Percentiles rank a stretch among this genome's conserved stretches.
These are phyloP conservation scores for Glyphotaelius pellucidus DNA, from an alignment of 2,888 invertebrate genomes.

Conservation along the genomic window DNA sequence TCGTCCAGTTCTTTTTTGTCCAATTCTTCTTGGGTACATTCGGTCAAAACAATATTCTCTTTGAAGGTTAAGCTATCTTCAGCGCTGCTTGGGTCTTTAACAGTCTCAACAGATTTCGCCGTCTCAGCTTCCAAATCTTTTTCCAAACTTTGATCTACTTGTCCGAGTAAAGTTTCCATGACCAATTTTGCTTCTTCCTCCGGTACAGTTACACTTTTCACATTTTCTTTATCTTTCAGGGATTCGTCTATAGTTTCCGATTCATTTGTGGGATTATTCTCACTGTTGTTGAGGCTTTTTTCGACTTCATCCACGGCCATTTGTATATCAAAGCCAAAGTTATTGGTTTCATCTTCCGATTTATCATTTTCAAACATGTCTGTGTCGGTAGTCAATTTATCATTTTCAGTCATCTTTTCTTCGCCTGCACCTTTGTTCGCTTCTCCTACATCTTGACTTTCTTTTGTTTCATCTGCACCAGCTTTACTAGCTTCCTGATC, in stretches of 20 bases:
- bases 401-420: conserved; percentile 24
- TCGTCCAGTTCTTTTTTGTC: neutral
- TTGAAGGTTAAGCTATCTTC: conserved; percentile 19
- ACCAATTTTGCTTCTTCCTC: neutral
- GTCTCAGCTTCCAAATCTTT: neutral
- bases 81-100: neutral
- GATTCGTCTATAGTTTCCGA: neutral
- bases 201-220: neutral
- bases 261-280: neutral
- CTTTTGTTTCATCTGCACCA: conserved; percentile 15
- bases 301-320: conserved; percentile 22
- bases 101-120: neutral
- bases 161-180: neutral
- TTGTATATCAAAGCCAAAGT: conserved; percentile 25
- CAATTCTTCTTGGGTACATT: conserved; percentile 8
- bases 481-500: neutral
- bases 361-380: conserved; percentile 42
- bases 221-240: neutral
- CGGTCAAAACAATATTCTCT: neutral
- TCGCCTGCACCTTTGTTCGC: neutral
- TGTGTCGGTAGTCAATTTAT: neutral
- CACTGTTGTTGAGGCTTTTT: conserved; percentile 15
- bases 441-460: conserved; percentile 5
- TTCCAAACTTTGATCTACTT: neutral
- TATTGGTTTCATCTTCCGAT: conserved; percentile 15